Percentiles rank a stretch among this genome's conserved stretches.
phyloP scores from a whole-genome alignment of 2,888 invertebrate genomes.

The Chymomyza caudatula region DNA sequence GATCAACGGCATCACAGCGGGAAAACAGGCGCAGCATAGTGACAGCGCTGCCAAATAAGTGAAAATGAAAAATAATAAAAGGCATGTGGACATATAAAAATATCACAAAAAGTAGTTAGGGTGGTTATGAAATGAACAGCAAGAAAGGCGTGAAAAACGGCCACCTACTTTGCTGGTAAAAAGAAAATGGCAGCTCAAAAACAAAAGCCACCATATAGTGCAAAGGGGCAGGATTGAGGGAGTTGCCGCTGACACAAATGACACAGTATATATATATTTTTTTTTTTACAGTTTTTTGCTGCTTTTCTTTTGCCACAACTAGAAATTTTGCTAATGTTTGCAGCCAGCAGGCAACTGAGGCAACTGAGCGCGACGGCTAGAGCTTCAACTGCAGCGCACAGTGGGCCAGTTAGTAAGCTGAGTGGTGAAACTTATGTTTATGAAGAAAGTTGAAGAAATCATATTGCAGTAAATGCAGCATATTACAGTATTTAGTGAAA shows the following conservation, averaged over 20 bases:
- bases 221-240: not conserved
- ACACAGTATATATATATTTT: constrained; percentile 33
- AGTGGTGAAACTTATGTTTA: no score
- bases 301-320: constrained; percentile 24
- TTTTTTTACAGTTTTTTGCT: not conserved
- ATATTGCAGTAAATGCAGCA: no score
- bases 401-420: constrained; percentile 13
- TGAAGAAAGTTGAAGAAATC: no score
- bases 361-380: constrained; percentile 3
- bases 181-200: not conserved
- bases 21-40: not conserved
- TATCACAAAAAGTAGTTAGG: constrained; percentile 17
- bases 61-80: constrained; percentile 8
- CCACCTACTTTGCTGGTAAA: not conserved
- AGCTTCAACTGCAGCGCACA: not conserved
- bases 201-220: not conserved
- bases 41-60: not conserved
- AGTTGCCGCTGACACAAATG: constrained; percentile 30
- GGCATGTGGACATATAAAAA: constrained; percentile 31
- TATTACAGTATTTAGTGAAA: no score
- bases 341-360: constrained; percentile 7
- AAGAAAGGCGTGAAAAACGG: not conserved
- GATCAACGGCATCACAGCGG: not conserved
- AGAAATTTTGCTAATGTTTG: constrained; percentile 47
- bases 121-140: not conserved